Evolutionary conservation across 2,113 vertebrate genomes (phyloP).

Genomic region (Hucho hucho): DNA sequence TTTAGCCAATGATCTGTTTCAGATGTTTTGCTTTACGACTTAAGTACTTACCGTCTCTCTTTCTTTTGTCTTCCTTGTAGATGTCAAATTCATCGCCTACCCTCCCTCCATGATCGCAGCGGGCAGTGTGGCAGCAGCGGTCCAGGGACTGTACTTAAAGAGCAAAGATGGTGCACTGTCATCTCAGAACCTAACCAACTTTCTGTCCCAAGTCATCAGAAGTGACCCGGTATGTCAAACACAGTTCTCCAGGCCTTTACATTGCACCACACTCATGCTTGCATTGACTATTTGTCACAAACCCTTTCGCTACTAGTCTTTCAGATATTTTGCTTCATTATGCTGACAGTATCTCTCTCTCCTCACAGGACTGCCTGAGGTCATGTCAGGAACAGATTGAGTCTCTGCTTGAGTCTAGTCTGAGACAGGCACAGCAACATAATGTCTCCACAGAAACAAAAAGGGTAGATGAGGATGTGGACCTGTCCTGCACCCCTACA

Average conservation of each 20-base stretch:
- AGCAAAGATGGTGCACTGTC: conserved; percentile 81
- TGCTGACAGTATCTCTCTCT: not conserved
- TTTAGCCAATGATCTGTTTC: not conserved
- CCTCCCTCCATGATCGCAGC: conserved; percentile 97
- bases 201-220: conserved; percentile 93
- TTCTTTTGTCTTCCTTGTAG: conserved; percentile 64
- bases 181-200: conserved; percentile 88
- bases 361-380: conserved; percentile 88
- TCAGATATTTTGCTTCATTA: conserved; percentile 18
- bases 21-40: not conserved
- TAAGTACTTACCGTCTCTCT: not conserved
- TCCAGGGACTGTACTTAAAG: conserved; percentile 91
- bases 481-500: conserved; percentile 94
- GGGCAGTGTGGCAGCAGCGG: conserved; percentile 92
- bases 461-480: conserved; percentile 83
- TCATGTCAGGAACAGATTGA: conserved; percentile 99
- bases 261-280: too few species aligned
- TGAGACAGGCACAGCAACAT: conserved; percentile 91
- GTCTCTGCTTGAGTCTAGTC: conserved; percentile 91
- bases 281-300: too few species aligned
- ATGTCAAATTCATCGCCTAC: conserved; percentile 96
- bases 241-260: too few species aligned
- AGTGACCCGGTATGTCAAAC: conserved; percentile 88
- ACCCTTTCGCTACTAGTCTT: not conserved
- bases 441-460: conserved; percentile 83